Base-by-base conservation (phyloP, 2,113 vertebrate species). In the Poeciliopsis occidentalis region DNA sequence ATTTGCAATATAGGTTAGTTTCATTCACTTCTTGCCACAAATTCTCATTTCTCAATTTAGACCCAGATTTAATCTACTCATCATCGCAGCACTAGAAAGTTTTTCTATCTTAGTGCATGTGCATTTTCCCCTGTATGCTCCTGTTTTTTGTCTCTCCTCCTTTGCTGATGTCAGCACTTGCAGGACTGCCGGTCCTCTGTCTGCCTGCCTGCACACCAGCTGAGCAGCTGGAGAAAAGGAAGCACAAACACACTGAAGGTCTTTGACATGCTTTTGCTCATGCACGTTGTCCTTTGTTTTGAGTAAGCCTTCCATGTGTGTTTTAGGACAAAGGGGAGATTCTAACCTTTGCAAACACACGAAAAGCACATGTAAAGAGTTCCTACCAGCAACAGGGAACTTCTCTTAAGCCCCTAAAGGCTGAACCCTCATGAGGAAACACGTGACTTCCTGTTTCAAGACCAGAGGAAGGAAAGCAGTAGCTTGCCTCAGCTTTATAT, bases 371-470 rank as follows among this genome's bases (percentile, higher is more conserved):
- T 71, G 60, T 81, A 60, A 37, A 39, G 71, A 71, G 12, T 80
- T 86, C 77, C 76, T 17, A 73, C 26, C 77, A 75, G 88, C 81
- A 88, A 87, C 89, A 89, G 79, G 4, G 29, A 80, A 69, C 47
- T 72, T 73, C 69, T 78, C 69, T 61, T 83, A 51, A 80, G 82
- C 34, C 66, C 69, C 73, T 67, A 26, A 13, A 27, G 51, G 70
- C 79, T 76, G 80, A 31, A 34, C 77, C 82, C 81, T 71, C 81
- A 64, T 31, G 65, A 79, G 79, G 75, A 86, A 71, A 83, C 90
- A 93, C 87, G 66, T 88, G 91, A 91, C 84, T 93, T 93, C 92
- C 92, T 91, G 90, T 81, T 86, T 83, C 85, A 78, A 88, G 60
- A 81, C 82, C 75, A 73, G 80, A 88, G 87, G 79, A 91, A 88